Evolutionary conservation across 2,888 invertebrate genomes (phyloP).

Genomic region (Theodoxus fluviatilis): DNA sequence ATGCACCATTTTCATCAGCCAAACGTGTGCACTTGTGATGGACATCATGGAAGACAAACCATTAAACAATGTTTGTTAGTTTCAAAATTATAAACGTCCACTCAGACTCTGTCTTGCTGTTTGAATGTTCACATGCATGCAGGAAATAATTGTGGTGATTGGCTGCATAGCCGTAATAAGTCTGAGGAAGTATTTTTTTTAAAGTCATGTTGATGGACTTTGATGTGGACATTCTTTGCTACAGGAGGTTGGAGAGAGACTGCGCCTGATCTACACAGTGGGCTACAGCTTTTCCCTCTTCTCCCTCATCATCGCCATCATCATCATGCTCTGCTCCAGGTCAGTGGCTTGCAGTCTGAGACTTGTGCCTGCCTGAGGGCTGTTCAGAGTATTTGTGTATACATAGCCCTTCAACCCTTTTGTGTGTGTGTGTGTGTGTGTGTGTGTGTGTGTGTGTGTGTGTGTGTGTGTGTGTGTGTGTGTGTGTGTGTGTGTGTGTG

Average conservation of each 20-base stretch:
- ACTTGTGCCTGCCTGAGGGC: neutral
- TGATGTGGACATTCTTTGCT: too few species aligned
- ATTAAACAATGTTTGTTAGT: too few species aligned
- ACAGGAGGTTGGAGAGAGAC: conserved; percentile 27
- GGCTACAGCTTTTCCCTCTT: conserved; percentile 56
- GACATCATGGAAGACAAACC: too few species aligned
- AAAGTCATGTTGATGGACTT: too few species aligned
- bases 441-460: conserved; percentile 19
- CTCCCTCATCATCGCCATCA: conserved; percentile 50
- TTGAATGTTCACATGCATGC: too few species aligned
- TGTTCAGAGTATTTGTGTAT: neutral
- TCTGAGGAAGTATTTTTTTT: too few species aligned
- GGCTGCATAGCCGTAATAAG: too few species aligned
- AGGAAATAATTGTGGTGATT: too few species aligned
- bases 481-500: conserved; percentile 25
- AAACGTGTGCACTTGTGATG: too few species aligned
- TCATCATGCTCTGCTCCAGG: conserved; percentile 55
- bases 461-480: conserved; percentile 23
- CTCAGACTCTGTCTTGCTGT: too few species aligned
- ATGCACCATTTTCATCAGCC: too few species aligned
- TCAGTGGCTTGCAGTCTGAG: conserved; percentile 26
- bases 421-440: conserved; percentile 8
- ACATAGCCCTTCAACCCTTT: neutral
- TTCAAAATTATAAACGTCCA: too few species aligned
- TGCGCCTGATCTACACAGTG: conserved; percentile 36